Conservation (phyloP, 2,797 vertebrate species). For the Danio jaintianensis region DNA sequence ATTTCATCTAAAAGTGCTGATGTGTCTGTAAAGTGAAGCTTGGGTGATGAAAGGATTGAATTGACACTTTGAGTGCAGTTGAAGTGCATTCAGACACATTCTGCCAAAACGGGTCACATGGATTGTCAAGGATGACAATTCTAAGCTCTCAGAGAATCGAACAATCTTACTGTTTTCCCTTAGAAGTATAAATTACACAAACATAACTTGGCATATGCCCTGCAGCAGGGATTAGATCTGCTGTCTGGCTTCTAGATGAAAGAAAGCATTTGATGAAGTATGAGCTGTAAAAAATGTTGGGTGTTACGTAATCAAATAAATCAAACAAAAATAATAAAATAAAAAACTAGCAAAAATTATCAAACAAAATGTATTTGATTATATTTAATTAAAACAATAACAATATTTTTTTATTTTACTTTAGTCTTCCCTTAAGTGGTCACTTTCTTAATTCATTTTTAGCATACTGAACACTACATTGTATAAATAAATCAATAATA, state of each 20-base stretch:
- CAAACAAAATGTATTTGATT: too few relatives aligned
- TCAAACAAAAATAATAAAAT: too few relatives aligned
- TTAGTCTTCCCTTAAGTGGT: too few relatives aligned
- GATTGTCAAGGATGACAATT: slow-evolving; percentile 1
- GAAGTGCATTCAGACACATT: background rate
- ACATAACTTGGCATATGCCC: slow-evolving; percentile 2
- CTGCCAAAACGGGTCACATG: background rate
- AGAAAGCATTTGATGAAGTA: background rate
- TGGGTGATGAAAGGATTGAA: background rate
- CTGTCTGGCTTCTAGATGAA: background rate
- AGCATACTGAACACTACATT: too few relatives aligned
- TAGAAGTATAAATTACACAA: background rate
- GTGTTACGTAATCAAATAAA: too few relatives aligned
- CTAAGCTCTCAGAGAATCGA: background rate
- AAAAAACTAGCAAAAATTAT: too few relatives aligned
- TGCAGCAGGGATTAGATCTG: background rate
- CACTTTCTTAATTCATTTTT: too few relatives aligned
- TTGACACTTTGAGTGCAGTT: slow-evolving; percentile 20
- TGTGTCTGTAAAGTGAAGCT: background rate
- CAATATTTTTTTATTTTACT: too few relatives aligned
- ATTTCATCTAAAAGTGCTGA: slow-evolving; percentile 24
- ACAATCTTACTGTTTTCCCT: background rate
- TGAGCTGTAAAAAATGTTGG: too few relatives aligned
- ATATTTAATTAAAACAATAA: too few relatives aligned
- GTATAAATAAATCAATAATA: too few relatives aligned